Percentiles rank a stretch among this genome's conserved stretches.
Conservation (phyloP, 2,113 vertebrate species). For the Tragelaphus scriptus region DNA sequence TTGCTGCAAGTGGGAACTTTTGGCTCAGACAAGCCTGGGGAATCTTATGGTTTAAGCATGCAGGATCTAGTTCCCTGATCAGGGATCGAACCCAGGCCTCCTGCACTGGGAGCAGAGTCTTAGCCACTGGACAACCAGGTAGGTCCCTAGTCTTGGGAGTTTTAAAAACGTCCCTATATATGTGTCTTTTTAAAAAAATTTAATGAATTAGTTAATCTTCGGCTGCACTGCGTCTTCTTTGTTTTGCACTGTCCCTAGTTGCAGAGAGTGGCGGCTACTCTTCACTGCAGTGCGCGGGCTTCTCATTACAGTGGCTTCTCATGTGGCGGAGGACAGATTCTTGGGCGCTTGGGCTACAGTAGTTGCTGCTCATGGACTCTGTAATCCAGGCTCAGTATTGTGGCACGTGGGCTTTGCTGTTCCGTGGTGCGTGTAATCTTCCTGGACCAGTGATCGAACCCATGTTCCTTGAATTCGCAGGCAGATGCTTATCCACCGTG, state of each 20-base stretch:
- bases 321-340: background rate
- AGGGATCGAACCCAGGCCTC: background rate
- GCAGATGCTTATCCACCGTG: background rate
- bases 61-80: background rate
- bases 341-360: background rate
- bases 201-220: background rate
- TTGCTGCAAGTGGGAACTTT: background rate
- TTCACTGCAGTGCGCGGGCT: background rate
- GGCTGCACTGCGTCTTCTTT: background rate
- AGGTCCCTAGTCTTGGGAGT: background rate
- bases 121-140: background rate
- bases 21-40: background rate
- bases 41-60: background rate
- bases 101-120: background rate
- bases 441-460: background rate
- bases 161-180: background rate
- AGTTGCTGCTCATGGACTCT: background rate
- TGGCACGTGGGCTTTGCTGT: background rate
- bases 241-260: background rate
- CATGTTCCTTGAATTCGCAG: background rate
- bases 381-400: background rate
- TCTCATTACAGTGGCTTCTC: background rate
- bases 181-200: background rate
- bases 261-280: background rate
- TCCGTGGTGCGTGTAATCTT: background rate